A percentile compares a stretch with the other conserved stretches of the same genome.
Conservation (phyloP, 1,140 invertebrate genomes). For the Rhyacophila brunnea region DNA sequence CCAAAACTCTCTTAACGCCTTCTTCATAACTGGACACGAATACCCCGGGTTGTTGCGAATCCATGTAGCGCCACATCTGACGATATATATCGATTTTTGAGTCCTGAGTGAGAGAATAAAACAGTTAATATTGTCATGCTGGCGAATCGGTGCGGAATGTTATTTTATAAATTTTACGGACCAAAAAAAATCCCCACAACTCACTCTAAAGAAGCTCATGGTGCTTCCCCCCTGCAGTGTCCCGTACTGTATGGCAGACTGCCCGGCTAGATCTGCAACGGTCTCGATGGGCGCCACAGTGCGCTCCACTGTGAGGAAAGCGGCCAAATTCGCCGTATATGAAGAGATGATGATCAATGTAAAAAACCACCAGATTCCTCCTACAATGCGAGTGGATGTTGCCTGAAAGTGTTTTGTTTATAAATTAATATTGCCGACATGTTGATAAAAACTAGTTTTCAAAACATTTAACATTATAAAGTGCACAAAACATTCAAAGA, state of each 20-base stretch:
- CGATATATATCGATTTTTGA: conserved; percentile 94
- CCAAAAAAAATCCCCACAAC: background rate
- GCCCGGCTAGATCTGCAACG: conserved; percentile 90
- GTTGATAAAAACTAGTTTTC: no score
- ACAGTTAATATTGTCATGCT: no score
- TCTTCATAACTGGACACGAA: conserved; percentile 89
- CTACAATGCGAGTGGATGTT: conserved; percentile 89
- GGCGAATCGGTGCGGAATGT: background rate
- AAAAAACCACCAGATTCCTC: conserved; percentile 99
- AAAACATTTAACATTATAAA: no score
- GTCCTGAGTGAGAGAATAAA: conserved; percentile 64
- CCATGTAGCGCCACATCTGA: conserved; percentile 98
- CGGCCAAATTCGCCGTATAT: conserved; percentile 95
- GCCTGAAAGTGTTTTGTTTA: conserved; percentile 64
- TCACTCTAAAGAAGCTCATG: conserved; percentile 93
- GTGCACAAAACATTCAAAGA: no score
- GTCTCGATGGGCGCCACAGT: conserved; percentile 97
- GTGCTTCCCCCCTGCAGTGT: conserved; percentile 92
- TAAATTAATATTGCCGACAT: no score
- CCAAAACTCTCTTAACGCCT: conserved; percentile 79
- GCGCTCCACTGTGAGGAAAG: conserved; percentile 94
- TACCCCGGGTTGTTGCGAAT: conserved; percentile 74
- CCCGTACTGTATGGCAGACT: conserved; percentile 92
- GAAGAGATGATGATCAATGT: conserved; percentile 97
- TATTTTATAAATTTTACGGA: background rate